Percentiles rank a stretch among this genome's conserved stretches.
These are phyloP conservation scores for Drosophila paranaensis DNA, from an alignment of 2,888 invertebrate genomes.

Conservation along the genomic window DNA sequence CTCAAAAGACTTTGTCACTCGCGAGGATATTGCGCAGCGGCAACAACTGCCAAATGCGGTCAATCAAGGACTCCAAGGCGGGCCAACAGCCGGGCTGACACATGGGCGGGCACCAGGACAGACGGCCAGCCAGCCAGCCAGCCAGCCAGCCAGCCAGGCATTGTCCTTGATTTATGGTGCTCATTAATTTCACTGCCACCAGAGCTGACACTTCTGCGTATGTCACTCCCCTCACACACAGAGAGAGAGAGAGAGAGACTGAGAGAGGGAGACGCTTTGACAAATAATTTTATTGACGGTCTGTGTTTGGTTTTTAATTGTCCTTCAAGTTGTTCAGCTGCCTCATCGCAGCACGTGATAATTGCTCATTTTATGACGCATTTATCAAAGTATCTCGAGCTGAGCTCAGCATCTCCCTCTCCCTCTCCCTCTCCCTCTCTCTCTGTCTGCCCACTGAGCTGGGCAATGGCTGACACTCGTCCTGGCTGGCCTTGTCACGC, in stretches of 20 bases:
- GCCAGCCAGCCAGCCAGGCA: constrained; percentile 21
- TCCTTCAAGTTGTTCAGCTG: constrained; percentile 52
- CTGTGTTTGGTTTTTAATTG: constrained; percentile 80
- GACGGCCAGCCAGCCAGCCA: background rate
- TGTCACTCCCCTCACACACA: constrained; percentile 21
- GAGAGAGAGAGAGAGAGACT: background rate
- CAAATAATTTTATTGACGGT: constrained; percentile 82
- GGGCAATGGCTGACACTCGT: constrained; percentile 18
- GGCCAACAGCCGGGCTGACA: constrained; percentile 9
- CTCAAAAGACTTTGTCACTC: constrained; percentile 19
- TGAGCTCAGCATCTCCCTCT: background rate
- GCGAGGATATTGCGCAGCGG: constrained; percentile 24
- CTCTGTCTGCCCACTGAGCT: constrained; percentile 32
- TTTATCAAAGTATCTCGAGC: constrained; percentile 70
- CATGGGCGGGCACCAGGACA: constrained; percentile 3
- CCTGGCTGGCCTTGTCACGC: constrained; percentile 51
- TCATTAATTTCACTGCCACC: constrained; percentile 74
- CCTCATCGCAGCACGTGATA: constrained; percentile 73
- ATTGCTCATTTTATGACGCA: constrained; percentile 81
- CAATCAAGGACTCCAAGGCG: constrained; percentile 75
- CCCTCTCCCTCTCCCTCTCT: background rate
- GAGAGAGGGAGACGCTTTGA: constrained; percentile 71
- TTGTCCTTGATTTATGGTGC: constrained; percentile 77
- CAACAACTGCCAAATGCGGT: constrained; percentile 66
- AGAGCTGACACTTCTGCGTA: constrained; percentile 72